These are phyloP conservation scores for Poecile montanus DNA, from an alignment of 2,797 vertebrate genomes.

Conservation along the genomic window DNA sequence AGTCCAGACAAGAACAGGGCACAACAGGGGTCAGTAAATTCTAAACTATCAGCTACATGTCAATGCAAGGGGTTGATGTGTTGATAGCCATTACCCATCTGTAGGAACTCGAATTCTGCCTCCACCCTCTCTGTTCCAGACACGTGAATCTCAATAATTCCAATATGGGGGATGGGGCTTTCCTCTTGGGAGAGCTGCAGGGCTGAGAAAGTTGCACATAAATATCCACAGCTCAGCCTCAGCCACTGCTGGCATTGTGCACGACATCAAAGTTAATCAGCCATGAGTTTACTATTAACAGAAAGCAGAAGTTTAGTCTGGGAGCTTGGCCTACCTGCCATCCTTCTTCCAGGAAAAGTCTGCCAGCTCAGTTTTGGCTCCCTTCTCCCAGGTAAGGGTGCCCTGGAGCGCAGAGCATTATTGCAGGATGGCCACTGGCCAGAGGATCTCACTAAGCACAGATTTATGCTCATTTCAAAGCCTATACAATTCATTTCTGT, in stretches of 20 bases:
- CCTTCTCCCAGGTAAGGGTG: not conserved
- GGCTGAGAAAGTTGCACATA: not conserved
- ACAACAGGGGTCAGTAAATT: not conserved
- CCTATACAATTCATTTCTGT: not conserved
- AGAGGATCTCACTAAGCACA: not conserved
- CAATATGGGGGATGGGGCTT: fast-evolving
- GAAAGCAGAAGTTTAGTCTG: not conserved
- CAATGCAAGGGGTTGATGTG: not conserved
- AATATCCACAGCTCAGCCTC: not conserved
- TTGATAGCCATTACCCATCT: not conserved
- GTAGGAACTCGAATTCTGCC: not conserved
- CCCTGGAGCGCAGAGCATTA: not conserved
- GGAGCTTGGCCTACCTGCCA: not conserved
- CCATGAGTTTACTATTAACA: not conserved
- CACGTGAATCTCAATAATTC: fast-evolving
- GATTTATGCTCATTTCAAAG: not conserved
- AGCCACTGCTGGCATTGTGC: not conserved
- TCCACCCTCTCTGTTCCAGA: not conserved
- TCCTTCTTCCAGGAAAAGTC: not conserved
- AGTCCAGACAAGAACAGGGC: not conserved
- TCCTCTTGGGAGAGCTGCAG: not conserved
- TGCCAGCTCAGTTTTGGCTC: not conserved
- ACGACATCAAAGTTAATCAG: not conserved
- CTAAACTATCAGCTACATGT: not conserved
- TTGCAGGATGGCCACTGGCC: not conserved